Evolutionary conservation across 2,113 vertebrate genomes (phyloP), one percentile per base, ranked within the genome.

Genomic region (Toxotes chatareus): DNA sequence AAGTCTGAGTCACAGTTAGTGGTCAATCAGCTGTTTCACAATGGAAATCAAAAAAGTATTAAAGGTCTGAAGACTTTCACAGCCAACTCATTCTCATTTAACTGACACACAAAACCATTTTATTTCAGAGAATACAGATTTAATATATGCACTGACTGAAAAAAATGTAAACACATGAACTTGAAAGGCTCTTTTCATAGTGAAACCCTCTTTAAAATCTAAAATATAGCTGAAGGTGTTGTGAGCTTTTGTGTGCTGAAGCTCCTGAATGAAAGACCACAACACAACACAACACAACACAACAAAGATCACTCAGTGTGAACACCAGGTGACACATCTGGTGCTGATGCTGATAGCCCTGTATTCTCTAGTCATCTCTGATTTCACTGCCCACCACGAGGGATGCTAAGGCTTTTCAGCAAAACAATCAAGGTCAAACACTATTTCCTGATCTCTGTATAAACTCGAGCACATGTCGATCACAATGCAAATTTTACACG

Each of bases 381-480:
- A 4, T 56, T 38, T 46, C 2, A 34, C 59, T 16, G 59, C 76
- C 53, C 1, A 36, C 49, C 60, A 21, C 12, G 46, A 73, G 44
- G 13, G 61, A 61, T 17, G 67, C 36, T 12, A 36, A 34, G 67
- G 73, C 68, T 87, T 85, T 56, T 79, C 46, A 56, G 42, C 42
- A 27, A 53, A 80, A 38, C 64, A 82, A 67, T 49, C 91, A 91
- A 90, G 91, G 90, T 93, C 91, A 91, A 38, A 71, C 4, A 2
- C 59, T 57, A 55, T 47, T 32, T 27, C 36, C 61, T 67, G 53
- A 72, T 80, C 82, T 73, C 53, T 70, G 68, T n/a, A n/a, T 5
- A 60, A 77, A 65, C 63, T 21, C 3, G 11, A 69, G 7, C 72
- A 31, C 64, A 32, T 9, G 11, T 38, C 7, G 4, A 38, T 38